These are phyloP conservation scores for Jacana jacana DNA, from an alignment of 2,113 vertebrate species.

Conservation along the genomic window DNA sequence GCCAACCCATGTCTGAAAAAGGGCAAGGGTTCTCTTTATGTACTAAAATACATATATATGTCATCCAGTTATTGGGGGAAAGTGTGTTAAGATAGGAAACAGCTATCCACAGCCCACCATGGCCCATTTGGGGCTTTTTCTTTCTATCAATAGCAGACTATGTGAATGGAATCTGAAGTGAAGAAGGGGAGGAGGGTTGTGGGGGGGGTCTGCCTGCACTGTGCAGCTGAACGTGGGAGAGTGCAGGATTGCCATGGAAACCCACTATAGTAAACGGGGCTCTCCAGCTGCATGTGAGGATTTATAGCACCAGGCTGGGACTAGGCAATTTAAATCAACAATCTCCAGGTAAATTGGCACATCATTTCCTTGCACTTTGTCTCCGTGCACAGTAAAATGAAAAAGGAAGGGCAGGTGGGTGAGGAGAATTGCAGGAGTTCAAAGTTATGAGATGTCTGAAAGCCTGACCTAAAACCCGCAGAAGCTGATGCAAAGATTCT, in stretches of 20 bases:
- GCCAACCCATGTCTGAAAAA: neutral
- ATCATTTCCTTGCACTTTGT: neutral
- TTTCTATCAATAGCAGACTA: neutral
- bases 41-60: neutral
- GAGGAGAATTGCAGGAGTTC: neutral
- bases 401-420: neutral
- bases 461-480: neutral
- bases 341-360: slow-evolving; percentile 5
- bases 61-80: neutral
- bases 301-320: neutral
- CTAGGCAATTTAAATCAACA: neutral
- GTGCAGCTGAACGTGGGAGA: neutral
- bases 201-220: neutral
- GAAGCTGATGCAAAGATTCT: neutral
- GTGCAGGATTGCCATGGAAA: slow-evolving; percentile 37
- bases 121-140: neutral
- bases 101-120: neutral
- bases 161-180: slow-evolving; percentile 55
- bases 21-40: neutral
- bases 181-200: neutral
- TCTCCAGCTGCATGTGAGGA: slow-evolving; percentile 28
- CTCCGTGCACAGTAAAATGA: neutral
- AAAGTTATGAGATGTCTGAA: neutral
- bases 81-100: neutral
- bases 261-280: neutral